phyloP scores from a whole-genome alignment of 2,888 invertebrate genomes.

The Agonopterix arenella region DNA sequence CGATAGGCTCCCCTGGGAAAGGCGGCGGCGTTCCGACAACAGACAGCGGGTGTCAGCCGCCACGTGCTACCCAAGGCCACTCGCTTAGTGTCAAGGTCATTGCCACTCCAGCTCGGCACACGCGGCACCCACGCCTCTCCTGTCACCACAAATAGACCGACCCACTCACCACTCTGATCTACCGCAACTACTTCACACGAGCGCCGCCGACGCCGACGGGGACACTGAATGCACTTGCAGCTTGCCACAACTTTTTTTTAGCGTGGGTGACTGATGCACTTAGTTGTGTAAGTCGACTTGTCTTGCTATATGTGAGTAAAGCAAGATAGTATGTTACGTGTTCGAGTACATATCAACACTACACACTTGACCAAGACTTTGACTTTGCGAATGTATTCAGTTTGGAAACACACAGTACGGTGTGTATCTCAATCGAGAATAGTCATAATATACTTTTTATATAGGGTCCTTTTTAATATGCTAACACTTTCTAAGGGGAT shows the following conservation, averaged over 20 bases:
- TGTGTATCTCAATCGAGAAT: too few relatives aligned
- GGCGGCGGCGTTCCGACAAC: constrained; percentile 75
- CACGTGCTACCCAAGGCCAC: constrained; percentile 77
- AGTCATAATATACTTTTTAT: too few relatives aligned
- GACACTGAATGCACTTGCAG: constrained; percentile 5
- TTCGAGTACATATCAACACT: too few relatives aligned
- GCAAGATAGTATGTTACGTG: too few relatives aligned
- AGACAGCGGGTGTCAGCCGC: constrained; percentile 76
- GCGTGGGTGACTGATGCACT: constrained; percentile 17
- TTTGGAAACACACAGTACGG: too few relatives aligned
- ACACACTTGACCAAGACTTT: too few relatives aligned
- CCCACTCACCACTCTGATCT: constrained; percentile 58
- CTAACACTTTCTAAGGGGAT: too few relatives aligned
- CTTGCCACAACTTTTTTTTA: constrained; percentile 17
- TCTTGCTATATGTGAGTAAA: too few relatives aligned
- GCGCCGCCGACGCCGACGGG: constrained; percentile 19
- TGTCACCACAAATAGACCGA: constrained; percentile 75
- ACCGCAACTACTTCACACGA: constrained; percentile 48
- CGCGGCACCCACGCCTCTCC: constrained; percentile 74
- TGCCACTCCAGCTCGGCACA: constrained; percentile 75
- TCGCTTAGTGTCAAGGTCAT: constrained; percentile 77
- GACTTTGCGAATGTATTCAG: too few relatives aligned
- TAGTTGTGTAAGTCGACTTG: background rate
- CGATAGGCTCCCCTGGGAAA: constrained; percentile 74
- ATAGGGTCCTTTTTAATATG: too few relatives aligned